Evolutionary conservation across 1,140 invertebrate genomes (phyloP).

Genomic region (Cherax destructor): DNA sequence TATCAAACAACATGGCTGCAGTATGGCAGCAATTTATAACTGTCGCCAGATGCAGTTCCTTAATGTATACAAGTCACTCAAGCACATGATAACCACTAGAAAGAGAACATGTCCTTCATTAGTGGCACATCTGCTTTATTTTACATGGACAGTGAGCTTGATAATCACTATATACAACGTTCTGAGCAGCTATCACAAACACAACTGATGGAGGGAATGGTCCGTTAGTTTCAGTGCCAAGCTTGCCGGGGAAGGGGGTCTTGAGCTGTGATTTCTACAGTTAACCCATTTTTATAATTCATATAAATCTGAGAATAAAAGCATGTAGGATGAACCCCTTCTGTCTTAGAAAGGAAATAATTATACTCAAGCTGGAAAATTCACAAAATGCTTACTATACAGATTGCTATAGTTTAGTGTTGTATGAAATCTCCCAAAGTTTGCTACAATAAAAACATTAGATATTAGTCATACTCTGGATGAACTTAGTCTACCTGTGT

Average conservation of each 20-base stretch:
- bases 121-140: constrained; percentile 28
- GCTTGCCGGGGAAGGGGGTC: constrained; percentile 31
- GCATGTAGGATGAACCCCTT: neutral
- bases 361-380: constrained; percentile 15
- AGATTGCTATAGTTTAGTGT: constrained; percentile 2
- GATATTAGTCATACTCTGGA: neutral
- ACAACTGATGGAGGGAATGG: constrained; percentile 63
- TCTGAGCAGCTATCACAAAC: constrained; percentile 67
- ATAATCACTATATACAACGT: constrained; percentile 61
- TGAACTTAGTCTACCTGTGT: neutral
- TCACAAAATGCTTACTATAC: neutral
- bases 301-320: constrained; percentile 24
- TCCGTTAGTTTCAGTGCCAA: constrained; percentile 57
- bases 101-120: constrained; percentile 19
- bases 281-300: constrained; percentile 17
- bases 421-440: constrained; percentile 1
- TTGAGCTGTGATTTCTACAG: constrained; percentile 50
- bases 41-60: constrained; percentile 42
- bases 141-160: constrained; percentile 49
- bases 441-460: neutral
- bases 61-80: constrained; percentile 55
- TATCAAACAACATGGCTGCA: constrained; percentile 58
- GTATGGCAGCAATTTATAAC: constrained; percentile 30
- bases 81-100: constrained; percentile 33
- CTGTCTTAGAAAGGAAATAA: constrained; percentile 1